phyloP scores from a whole-genome alignment of 1,140 invertebrate genomes.

The Prorops nasuta region DNA sequence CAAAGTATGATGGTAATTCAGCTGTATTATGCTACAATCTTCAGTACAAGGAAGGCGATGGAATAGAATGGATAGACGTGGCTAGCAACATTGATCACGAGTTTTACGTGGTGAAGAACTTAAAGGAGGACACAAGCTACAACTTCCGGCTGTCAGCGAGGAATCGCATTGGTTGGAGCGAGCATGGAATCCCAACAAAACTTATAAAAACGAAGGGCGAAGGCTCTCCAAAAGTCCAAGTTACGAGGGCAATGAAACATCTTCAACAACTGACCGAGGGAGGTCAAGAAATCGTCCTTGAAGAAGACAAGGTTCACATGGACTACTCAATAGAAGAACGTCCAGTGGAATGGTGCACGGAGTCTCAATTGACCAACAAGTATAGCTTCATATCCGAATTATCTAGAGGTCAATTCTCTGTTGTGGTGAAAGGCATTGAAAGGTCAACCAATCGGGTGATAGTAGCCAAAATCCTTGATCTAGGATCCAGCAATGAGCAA shows the following conservation, averaged over 20 bases:
- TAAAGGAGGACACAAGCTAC: constrained; percentile 78
- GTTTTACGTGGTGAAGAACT: constrained; percentile 79
- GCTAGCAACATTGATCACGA: constrained; percentile 91
- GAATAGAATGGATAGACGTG: constrained; percentile 81
- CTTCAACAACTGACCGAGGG: constrained; percentile 80
- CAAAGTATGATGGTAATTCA: constrained; percentile 80
- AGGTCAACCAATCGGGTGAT: constrained; percentile 70
- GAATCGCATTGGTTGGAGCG: constrained; percentile 93
- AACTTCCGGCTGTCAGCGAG: constrained; percentile 84
- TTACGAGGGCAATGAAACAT: constrained; percentile 78
- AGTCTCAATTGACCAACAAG: constrained; percentile 66
- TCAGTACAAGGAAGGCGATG: constrained; percentile 75
- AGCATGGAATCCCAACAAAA: constrained; percentile 72
- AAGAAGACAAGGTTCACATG: constrained; percentile 62
- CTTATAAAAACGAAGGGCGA: constrained; percentile 67
- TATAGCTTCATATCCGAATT: constrained; percentile 84
- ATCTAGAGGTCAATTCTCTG: constrained; percentile 77
- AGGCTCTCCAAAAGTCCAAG: constrained; percentile 68
- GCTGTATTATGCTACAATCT: constrained; percentile 81
- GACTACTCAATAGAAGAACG: constrained; percentile 75
- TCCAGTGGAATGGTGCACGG: constrained; percentile 71
- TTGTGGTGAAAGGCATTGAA: constrained; percentile 80
- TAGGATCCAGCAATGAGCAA: constrained; percentile 58
- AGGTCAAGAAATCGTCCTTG: constrained; percentile 68
- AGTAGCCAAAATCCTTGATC: constrained; percentile 77